These are phyloP conservation scores for fruit fly (Drosophila melanogaster) DNA, from an alignment of 1,140 invertebrate species.

Conservation along the genomic window Release_6_plus_ISO1_MT NC_004354.4:16614001-16614500, in stretches of 20 bases:
- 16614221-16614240: slow-evolving; percentile 9
- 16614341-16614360: slow-evolving; percentile 12
- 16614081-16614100: background rate
- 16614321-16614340: slow-evolving; percentile 3
- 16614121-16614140: slow-evolving; percentile 45
- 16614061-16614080: slow-evolving; percentile 2
- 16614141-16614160: slow-evolving; percentile 42
- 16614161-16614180: slow-evolving; percentile 46
- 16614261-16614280: background rate
- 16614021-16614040: too few relatives aligned
- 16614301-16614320: slow-evolving; percentile 8
- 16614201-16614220: background rate
- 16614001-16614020: slow-evolving; percentile 65
- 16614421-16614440: slow-evolving; percentile 28
- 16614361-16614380: slow-evolving; percentile 1
- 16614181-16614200: slow-evolving; percentile 27
- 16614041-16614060: background rate
- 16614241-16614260: slow-evolving; percentile 48
- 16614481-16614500: slow-evolving; percentile 40
- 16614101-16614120: slow-evolving; percentile 26
- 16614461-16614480: slow-evolving; percentile 51
- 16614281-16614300: background rate
- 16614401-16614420: slow-evolving; percentile 36
- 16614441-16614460: slow-evolving; percentile 40
- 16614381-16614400: slow-evolving; percentile 43